A percentile compares a stretch with the other conserved stretches of the same genome.
Conservation (phyloP, 1,140 invertebrate species). For the Cherax quadricarinatus region DNA sequence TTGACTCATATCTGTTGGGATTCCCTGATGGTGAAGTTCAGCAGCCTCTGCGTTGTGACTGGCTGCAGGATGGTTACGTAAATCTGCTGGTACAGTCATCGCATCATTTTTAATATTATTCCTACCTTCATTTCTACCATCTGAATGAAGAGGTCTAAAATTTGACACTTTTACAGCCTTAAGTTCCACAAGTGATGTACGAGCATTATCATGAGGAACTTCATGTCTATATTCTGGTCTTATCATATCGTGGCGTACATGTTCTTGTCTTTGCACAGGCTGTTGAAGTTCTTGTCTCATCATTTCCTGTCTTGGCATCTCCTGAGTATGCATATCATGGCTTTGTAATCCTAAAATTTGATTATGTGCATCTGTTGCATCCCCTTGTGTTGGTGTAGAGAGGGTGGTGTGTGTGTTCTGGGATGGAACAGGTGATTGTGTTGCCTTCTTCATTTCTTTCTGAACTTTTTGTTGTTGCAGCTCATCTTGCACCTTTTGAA, state of each 20-base stretch:
- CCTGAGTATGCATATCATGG: conserved; percentile 31
- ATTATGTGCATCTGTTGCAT: conserved; percentile 13
- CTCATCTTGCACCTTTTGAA: conserved; percentile 55
- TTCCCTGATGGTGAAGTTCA: conserved; percentile 41
- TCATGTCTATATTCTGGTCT: conserved; percentile 57
- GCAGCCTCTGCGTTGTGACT: background rate
- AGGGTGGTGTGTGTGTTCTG: conserved; percentile 21
- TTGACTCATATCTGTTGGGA: conserved; percentile 19
- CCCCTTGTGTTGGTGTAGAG: conserved; percentile 26
- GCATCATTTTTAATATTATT: conserved; percentile 32
- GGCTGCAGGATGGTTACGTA: background rate
- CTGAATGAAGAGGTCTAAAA: conserved; percentile 26
- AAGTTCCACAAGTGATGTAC: conserved; percentile 34
- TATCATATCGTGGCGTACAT: conserved; percentile 45
- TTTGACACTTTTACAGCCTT: conserved; percentile 19
- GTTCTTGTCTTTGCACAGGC: conserved; percentile 22
- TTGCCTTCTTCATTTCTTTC: conserved; percentile 48
- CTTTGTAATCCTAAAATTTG: conserved; percentile 46
- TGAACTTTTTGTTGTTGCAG: conserved; percentile 45
- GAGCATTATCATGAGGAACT: conserved; percentile 36
- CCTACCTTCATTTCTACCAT: conserved; percentile 32
- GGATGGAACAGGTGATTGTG: conserved; percentile 23
- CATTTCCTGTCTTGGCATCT: conserved; percentile 30
- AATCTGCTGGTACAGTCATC: conserved; percentile 16
- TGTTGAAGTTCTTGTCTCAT: conserved; percentile 38